phyloP scores from a whole-genome alignment of 2,113 vertebrate species.

The Caranx melampygus region DNA sequence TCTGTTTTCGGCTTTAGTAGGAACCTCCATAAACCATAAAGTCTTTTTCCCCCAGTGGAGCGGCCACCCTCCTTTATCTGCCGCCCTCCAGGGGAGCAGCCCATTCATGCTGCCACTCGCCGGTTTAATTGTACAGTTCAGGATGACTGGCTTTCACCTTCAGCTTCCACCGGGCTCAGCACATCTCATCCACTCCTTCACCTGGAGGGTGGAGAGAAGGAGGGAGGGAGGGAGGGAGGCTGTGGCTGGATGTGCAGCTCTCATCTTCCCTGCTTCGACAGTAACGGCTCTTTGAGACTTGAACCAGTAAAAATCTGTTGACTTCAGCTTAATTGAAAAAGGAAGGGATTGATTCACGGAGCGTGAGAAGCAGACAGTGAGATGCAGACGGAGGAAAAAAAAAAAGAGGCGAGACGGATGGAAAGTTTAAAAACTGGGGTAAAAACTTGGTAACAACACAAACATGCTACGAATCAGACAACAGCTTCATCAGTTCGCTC shows the following conservation, averaged over 20 bases:
- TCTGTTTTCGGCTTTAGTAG: constrained; percentile 28
- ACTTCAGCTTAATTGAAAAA: not conserved
- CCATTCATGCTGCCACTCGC: constrained; percentile 71
- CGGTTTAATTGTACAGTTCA: constrained; percentile 85
- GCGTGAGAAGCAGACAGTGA: not conserved
- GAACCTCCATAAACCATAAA: constrained; percentile 62
- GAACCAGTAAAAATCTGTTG: constrained; percentile 5
- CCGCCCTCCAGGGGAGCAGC: constrained; percentile 72
- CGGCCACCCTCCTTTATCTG: constrained; percentile 72
- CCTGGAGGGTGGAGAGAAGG: constrained; percentile 6
- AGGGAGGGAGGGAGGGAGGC: not conserved
- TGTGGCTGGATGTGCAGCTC: not conserved
- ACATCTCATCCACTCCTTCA: constrained; percentile 54
- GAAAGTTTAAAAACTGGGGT: too few relatives aligned
- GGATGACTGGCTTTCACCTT: constrained; percentile 83
- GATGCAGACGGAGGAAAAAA: not conserved
- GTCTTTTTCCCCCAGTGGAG: constrained; percentile 33
- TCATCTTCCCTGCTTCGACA: not conserved
- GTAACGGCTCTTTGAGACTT: not conserved
- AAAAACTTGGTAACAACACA: too few relatives aligned
- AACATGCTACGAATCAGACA: too few relatives aligned
- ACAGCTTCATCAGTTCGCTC: too few relatives aligned
- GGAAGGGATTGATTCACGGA: not conserved
- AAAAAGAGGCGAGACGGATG: not conserved
- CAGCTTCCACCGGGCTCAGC: constrained; percentile 72